Evolutionary conservation across 2,113 vertebrate species (phyloP), one percentile per base, ranked within the genome.

Genomic region (Pluvianellus socialis): DNA sequence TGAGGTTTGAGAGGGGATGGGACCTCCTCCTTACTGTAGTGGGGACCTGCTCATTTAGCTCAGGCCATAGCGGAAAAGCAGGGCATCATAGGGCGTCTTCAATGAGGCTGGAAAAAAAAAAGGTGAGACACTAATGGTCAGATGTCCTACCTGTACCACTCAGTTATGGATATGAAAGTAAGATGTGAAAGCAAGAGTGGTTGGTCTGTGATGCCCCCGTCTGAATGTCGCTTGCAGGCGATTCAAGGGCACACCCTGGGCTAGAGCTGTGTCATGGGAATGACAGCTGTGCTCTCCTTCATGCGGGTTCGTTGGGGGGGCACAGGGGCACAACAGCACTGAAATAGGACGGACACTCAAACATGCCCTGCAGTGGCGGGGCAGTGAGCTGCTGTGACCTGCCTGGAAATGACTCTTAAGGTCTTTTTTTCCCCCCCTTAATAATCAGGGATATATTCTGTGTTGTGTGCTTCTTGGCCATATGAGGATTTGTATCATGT

Each of bases 281-380:
- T 62, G 32, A 24, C 11, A 70, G 30, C 21, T 42, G 26, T 22
- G 38, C 8, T 50, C 38, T 28, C 2, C 28, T 40, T 91, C 9
- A 1, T 30, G 14, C 2, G 6, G 4, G 49, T 84, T 68, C 1
- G 1, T 3, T 47, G n/a, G 2, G 13, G 24, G 32, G 32, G 33
- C 19, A 45, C 40, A 53, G 32, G 21, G 26, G 4, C 44, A 33
- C 0, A 3, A 14, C 27, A 35, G 44, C 33, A 35, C 56, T 77
- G 72, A 49, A 73, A 28, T 0, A 45, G 50, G 49, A n/a, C 21
- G 42, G 45, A 3, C 3, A 5, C 9, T 53, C 24, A 84, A 66
- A 77, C 47, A 19, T 80, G 6, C 53, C 24, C 32, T 75, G 33
- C 20, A 1, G 0, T 50, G 12, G 9, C 52, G n/a, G 22, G 44